Conservation (phyloP, 1,140 invertebrate genomes). For the Aphidius gifuensis region DNA sequence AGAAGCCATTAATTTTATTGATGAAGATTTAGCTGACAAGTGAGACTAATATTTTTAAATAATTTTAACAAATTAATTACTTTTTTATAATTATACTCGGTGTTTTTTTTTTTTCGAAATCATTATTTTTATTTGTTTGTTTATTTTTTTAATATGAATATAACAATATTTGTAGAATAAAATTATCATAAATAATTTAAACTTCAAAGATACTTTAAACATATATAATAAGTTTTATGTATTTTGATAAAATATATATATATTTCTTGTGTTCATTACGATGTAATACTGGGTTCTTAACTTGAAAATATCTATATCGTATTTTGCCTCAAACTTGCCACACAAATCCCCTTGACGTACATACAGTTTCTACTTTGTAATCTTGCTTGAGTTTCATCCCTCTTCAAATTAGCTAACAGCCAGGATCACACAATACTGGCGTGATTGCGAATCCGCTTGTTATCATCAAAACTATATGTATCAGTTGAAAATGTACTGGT, state of each 20-base stretch:
- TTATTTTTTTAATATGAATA: too few species aligned
- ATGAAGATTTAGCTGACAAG: too few species aligned
- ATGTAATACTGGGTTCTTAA: background rate
- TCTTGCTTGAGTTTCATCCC: constrained; percentile 27
- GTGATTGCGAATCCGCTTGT: constrained; percentile 52
- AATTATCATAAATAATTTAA: too few species aligned
- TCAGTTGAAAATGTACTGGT: constrained; percentile 7
- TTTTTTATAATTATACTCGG: too few species aligned
- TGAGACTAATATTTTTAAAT: too few species aligned
- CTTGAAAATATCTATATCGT: background rate
- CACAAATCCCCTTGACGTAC: background rate
- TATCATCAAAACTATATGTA: constrained; percentile 42
- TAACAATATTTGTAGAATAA: too few species aligned
- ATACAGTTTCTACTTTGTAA: constrained; percentile 27
- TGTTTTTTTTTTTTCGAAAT: too few species aligned
- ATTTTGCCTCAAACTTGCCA: background rate
- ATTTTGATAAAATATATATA: background rate
- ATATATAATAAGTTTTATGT: background rate
- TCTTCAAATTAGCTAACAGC: constrained; percentile 41
- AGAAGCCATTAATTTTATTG: too few species aligned
- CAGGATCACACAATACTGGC: constrained; percentile 45
- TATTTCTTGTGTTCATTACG: background rate
- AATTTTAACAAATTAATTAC: too few species aligned
- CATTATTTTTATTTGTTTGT: too few species aligned
- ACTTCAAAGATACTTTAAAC: too few species aligned